phyloP scores from a whole-genome alignment of 1,140 invertebrate genomes.

The Globodera rostochiensis region DNA sequence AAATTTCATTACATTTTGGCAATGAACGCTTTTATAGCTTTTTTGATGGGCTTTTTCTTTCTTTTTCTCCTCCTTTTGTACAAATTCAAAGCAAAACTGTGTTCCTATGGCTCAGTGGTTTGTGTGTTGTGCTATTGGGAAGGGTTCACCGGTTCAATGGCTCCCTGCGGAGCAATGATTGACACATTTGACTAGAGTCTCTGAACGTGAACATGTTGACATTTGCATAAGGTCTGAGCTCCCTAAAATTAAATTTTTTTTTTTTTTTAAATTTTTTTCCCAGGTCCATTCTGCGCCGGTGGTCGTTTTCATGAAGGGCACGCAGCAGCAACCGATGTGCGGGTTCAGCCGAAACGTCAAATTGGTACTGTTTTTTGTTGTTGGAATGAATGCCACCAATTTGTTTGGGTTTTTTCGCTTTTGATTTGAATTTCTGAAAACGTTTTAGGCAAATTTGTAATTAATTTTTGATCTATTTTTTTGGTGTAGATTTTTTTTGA shows the following conservation, averaged over 20 bases:
- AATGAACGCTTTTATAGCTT: no score
- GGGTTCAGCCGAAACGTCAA: constrained; percentile 64
- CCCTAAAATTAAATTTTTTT: not conserved
- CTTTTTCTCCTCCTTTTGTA: no score
- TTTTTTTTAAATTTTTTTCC: not conserved
- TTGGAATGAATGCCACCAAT: no score
- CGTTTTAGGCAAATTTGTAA: no score
- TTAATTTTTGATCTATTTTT: no score
- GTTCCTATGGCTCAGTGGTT: not conserved
- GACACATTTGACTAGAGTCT: not conserved
- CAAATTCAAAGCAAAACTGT: no score
- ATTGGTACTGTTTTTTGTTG: constrained; percentile 37
- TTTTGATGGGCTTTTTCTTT: no score
- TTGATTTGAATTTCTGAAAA: no score
- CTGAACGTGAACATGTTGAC: not conserved
- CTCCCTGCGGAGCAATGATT: not conserved
- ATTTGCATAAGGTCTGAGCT: not conserved
- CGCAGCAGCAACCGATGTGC: constrained; percentile 56
- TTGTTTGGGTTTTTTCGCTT: not conserved
- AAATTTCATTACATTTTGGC: no score
- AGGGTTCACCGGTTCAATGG: not conserved
- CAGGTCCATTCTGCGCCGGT: constrained; percentile 44
- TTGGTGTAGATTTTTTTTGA: no score
- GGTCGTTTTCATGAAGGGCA: constrained; percentile 65
- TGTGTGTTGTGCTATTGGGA: no score